phyloP scores from a whole-genome alignment of 2,113 vertebrate species.

The Callorhinus ursinus region DNA sequence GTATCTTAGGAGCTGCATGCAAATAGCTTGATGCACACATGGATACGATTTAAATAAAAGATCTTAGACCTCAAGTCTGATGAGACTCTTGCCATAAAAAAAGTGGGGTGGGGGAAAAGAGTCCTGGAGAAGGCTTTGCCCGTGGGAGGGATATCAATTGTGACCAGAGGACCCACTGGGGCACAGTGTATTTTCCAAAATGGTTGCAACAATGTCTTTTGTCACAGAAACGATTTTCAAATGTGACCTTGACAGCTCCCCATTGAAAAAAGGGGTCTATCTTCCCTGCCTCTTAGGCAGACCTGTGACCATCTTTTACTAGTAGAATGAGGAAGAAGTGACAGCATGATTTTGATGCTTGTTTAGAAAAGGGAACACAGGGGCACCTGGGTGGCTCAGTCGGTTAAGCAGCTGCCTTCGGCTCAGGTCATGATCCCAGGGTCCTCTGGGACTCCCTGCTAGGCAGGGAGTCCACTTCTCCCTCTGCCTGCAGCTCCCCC shows the following conservation, averaged over 20 bases:
- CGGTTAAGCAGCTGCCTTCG: too few relatives aligned
- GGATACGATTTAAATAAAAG: not conserved
- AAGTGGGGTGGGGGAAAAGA: rapidly evolving
- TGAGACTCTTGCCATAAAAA: not conserved
- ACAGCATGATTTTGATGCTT: not conserved
- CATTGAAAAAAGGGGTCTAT: not conserved
- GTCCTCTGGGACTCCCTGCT: too few relatives aligned
- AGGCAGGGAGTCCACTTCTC: too few relatives aligned
- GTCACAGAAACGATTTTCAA: not conserved
- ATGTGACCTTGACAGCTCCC: not conserved
- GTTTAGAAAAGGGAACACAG: not conserved
- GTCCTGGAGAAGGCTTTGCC: not conserved
- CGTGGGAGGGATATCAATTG: not conserved
- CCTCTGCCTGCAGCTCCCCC: too few relatives aligned
- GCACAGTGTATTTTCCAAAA: not conserved
- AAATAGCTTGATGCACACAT: not conserved
- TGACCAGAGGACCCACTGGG: not conserved
- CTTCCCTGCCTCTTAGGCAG: not conserved
- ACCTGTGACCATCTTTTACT: not conserved
- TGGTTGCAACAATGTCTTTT: too few relatives aligned
- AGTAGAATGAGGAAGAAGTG: not conserved
- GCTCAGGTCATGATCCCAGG: too few relatives aligned
- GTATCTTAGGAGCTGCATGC: not conserved
- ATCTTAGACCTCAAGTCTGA: not conserved
- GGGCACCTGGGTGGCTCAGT: too few relatives aligned